Evolutionary conservation across 2,888 invertebrate species (phyloP).

Genomic region (Gasteruption jaculator): DNA sequence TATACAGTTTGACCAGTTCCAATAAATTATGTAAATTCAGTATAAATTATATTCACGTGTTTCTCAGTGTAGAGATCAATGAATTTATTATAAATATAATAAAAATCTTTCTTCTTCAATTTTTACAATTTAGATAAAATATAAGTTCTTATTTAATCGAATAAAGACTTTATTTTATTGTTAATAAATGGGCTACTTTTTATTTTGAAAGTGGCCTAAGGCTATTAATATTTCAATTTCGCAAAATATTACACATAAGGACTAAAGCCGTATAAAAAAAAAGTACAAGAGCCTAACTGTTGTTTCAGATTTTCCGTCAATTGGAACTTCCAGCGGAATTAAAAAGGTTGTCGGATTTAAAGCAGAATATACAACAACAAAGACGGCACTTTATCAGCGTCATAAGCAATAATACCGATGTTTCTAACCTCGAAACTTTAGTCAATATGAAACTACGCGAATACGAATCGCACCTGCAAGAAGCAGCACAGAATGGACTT

Average conservation of each 20-base stretch:
- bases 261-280: not conserved
- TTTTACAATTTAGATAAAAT: too few species aligned
- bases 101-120: too few species aligned
- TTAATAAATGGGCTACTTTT: conserved; percentile 2
- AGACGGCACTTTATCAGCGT: conserved; percentile 58
- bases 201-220: too few species aligned
- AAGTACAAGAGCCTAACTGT: not conserved
- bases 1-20: too few species aligned
- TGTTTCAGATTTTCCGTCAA: conserved; percentile 67
- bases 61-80: too few species aligned
- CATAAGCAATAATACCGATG: conserved; percentile 61
- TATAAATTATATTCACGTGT: too few species aligned
- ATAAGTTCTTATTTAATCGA: too few species aligned
- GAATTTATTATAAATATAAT: too few species aligned
- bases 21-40: too few species aligned
- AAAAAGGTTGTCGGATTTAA: conserved; percentile 57
- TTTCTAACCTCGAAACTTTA: conserved; percentile 57
- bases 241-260: not conserved
- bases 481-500: conserved; percentile 69
- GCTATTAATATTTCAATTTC: not conserved
- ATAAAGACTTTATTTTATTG: too few species aligned
- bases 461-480: conserved; percentile 60
- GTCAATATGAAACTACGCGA: conserved; percentile 47
- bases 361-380: conserved; percentile 54
- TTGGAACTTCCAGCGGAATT: conserved; percentile 76